Conservation (phyloP, 2,888 invertebrate species). For the Eulithis prunata region DNA sequence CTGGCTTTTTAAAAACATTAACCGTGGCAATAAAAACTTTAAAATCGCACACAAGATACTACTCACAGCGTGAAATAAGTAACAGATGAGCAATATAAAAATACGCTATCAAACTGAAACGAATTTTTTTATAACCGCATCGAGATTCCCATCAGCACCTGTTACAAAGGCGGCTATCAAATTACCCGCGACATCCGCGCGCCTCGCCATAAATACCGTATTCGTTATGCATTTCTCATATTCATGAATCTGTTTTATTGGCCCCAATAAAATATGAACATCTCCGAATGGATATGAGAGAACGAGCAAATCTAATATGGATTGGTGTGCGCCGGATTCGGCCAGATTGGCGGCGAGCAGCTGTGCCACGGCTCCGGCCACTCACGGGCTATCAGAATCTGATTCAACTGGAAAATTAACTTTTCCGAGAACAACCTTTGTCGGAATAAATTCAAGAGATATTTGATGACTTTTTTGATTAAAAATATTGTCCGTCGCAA, state of each 20-base stretch:
- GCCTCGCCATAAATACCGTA: constrained; percentile 83
- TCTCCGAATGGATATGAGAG: constrained; percentile 84
- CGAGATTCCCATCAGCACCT: constrained; percentile 82
- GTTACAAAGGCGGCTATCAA: constrained; percentile 83
- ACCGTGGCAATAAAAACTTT: neutral
- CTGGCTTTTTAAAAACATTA: too few species aligned
- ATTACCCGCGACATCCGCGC: constrained; percentile 81
- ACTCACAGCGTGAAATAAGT: constrained; percentile 13
- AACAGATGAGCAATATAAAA: constrained; percentile 41
- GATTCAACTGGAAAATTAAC: constrained; percentile 39
- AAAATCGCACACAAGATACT: neutral
- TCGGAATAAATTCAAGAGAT: constrained; percentile 1
- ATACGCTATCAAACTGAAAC: constrained; percentile 69
- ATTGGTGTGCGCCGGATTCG: constrained; percentile 81
- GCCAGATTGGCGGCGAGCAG: constrained; percentile 67
- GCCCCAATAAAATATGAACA: constrained; percentile 85
- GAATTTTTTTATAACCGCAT: constrained; percentile 76
- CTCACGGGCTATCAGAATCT: constrained; percentile 27
- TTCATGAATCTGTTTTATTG: constrained; percentile 86
- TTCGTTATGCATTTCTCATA: constrained; percentile 85
- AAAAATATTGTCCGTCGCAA: too few species aligned
- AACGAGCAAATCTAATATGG: constrained; percentile 84
- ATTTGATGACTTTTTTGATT: neutral
- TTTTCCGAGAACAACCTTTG: constrained; percentile 19
- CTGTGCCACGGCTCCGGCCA: constrained; percentile 42